Conservation (phyloP, 2,888 invertebrate genomes). For the Melipona bicolor region DNA sequence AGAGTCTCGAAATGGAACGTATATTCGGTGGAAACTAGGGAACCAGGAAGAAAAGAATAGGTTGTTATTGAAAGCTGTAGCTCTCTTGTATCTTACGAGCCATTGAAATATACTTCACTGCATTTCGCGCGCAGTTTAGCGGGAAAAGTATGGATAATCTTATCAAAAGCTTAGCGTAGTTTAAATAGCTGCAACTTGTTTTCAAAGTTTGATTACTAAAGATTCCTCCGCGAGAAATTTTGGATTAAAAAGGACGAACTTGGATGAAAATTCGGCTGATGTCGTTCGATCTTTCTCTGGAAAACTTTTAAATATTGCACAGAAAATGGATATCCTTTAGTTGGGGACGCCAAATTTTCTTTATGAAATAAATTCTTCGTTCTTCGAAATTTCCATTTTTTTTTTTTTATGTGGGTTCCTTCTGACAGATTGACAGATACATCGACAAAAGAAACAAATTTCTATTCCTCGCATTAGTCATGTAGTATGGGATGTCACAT, state of each 20-base stretch:
- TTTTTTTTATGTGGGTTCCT: background rate
- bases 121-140: background rate
- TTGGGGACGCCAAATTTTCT: background rate
- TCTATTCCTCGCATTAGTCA: background rate
- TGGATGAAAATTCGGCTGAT: too few relatives aligned
- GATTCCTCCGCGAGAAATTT: background rate
- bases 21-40: background rate
- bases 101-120: background rate
- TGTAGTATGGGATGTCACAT: background rate
- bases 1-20: background rate
- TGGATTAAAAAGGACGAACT: background rate
- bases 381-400: background rate
- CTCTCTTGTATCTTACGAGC: background rate
- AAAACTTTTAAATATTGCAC: too few relatives aligned
- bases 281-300: too few relatives aligned
- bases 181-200: background rate
- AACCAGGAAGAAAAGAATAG: background rate
- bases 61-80: background rate
- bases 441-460: background rate
- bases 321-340: background rate
- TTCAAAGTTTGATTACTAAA: conserved; percentile 8
- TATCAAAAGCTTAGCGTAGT: background rate
- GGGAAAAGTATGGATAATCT: background rate
- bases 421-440: background rate
- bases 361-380: background rate